Evolutionary conservation across 2,888 invertebrate genomes (phyloP).

Genomic region (Drosophila anomalata): DNA sequence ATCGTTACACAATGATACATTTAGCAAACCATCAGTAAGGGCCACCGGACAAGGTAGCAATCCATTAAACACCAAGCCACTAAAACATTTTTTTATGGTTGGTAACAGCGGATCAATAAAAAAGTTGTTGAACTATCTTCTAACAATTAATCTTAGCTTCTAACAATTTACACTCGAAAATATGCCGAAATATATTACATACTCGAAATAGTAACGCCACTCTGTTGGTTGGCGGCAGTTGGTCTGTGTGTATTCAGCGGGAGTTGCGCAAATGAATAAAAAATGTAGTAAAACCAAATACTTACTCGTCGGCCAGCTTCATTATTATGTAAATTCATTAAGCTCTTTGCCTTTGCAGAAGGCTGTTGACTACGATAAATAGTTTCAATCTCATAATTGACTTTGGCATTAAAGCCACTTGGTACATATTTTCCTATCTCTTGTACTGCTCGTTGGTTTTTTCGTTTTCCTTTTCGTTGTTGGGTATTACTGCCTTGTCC

Average conservation of each 20-base stretch:
- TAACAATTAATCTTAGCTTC: too few relatives aligned
- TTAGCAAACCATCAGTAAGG: too few relatives aligned
- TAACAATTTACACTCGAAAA: too few relatives aligned
- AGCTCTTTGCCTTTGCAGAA: conserved; percentile 87
- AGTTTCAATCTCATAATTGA: conserved; percentile 41
- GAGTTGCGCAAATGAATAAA: background rate
- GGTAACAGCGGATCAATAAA: too few relatives aligned
- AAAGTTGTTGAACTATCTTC: too few relatives aligned
- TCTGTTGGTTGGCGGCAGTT: too few relatives aligned
- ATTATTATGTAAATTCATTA: conserved; percentile 99
- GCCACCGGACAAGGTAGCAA: too few relatives aligned
- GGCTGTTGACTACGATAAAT: conserved; percentile 64
- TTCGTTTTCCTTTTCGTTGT: conserved; percentile 79
- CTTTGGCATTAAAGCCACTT: conserved; percentile 3
- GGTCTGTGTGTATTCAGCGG: background rate
- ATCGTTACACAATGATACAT: too few relatives aligned
- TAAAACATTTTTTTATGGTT: too few relatives aligned
- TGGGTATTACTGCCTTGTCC: conserved; percentile 74
- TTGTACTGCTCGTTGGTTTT: conserved; percentile 81
- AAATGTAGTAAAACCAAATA: conserved; percentile 34
- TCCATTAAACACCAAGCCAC: too few relatives aligned
- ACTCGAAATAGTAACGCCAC: too few relatives aligned
- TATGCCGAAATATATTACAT: too few relatives aligned
- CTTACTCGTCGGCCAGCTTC: conserved; percentile 98
- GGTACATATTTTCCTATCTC: conserved; percentile 44